phyloP scores from a whole-genome alignment of 2,113 vertebrate species.

The Junco hyemalis region DNA sequence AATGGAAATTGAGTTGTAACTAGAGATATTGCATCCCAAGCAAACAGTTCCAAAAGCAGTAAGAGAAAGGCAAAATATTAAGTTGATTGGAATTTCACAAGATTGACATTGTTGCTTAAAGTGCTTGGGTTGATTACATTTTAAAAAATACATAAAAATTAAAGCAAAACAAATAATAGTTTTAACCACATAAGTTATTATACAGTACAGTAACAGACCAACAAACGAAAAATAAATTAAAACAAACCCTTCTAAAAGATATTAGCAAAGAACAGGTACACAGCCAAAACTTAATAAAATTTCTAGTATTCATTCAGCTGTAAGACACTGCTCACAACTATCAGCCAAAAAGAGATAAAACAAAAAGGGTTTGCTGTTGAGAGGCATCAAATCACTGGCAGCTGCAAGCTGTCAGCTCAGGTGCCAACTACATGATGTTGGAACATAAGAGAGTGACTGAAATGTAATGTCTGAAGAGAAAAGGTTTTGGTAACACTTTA shows the following conservation, averaged over 20 bases:
- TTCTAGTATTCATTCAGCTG: not conserved
- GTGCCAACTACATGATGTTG: not conserved
- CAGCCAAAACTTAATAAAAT: conserved; percentile 10
- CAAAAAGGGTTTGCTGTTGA: not conserved
- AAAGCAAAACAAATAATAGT: conserved; percentile 47
- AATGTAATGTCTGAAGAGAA: conserved; percentile 48
- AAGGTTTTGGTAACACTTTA: conserved; percentile 37
- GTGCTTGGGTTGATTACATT: conserved; percentile 67
- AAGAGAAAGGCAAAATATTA: conserved; percentile 44
- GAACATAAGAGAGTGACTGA: conserved; percentile 52
- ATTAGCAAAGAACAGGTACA: conserved; percentile 31
- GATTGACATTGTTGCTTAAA: conserved; percentile 70
- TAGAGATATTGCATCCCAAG: not conserved
- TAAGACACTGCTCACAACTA: not conserved
- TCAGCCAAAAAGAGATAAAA: conserved; percentile 5
- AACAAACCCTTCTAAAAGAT: conserved; percentile 48
- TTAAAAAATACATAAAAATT: conserved; percentile 33
- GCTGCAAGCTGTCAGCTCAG: not conserved
- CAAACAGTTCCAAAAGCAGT: not conserved
- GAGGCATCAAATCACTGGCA: not conserved
- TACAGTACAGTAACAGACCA: conserved; percentile 51
- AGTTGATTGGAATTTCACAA: conserved; percentile 61
- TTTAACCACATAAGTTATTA: conserved; percentile 45
- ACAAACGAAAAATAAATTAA: conserved; percentile 67
- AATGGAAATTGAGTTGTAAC: not conserved